Evolutionary conservation across 2,888 invertebrate genomes (phyloP).

Genomic region (Drosophila flavopinicola): DNA sequence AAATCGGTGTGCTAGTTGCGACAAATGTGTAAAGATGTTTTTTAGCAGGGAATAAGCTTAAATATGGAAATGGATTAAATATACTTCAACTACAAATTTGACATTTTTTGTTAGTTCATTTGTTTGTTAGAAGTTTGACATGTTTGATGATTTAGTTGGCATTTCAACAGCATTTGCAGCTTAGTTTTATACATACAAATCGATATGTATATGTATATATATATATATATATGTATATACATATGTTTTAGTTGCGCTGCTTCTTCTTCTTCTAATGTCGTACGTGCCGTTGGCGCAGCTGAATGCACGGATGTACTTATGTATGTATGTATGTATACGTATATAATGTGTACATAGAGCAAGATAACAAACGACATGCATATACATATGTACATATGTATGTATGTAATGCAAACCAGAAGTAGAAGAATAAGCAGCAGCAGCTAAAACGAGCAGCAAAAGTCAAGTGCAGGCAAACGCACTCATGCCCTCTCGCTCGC

Average conservation of each 20-base stretch:
- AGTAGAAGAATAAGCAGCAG: too few relatives aligned
- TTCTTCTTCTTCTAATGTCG: slow-evolving; percentile 22
- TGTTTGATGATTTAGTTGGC: neutral
- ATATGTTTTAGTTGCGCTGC: neutral
- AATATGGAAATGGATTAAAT: too few relatives aligned
- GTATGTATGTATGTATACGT: neutral
- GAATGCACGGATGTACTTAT: neutral
- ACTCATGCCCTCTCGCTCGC: neutral
- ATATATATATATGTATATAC: slow-evolving; percentile 6
- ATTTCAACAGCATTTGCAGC: slow-evolving; percentile 10
- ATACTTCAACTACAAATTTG: too few relatives aligned
- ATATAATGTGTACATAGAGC: neutral
- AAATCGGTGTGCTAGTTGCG: too few relatives aligned
- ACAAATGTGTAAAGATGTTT: too few relatives aligned
- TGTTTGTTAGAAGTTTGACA: too few relatives aligned
- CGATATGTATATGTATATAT: neutral
- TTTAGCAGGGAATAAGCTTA: too few relatives aligned
- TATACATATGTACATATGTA: neutral
- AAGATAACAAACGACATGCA: slow-evolving; percentile 14
- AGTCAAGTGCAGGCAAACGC: slow-evolving; percentile 34
- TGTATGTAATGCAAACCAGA: slow-evolving; percentile 6
- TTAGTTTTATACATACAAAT: neutral
- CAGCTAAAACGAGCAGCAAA: too few relatives aligned
- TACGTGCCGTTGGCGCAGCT: slow-evolving; percentile 49
- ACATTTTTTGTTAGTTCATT: too few relatives aligned